These are phyloP conservation scores for Branchellion lobata DNA, from an alignment of 2,888 invertebrate genomes.

Conservation along the genomic window DNA sequence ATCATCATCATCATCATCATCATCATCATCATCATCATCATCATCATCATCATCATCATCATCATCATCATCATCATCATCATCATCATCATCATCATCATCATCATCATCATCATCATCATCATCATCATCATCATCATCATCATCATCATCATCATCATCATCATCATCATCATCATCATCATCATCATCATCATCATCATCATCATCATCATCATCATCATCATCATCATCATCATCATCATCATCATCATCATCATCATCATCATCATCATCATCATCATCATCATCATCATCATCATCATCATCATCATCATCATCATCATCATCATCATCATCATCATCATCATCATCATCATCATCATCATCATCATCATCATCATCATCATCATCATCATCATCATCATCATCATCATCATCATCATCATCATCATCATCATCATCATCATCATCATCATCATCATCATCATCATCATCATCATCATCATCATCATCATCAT, in stretches of 20 bases:
- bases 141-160: too few species aligned
- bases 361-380: constrained; percentile 2
- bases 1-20: too few species aligned
- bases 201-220: too few species aligned
- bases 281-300: constrained; percentile 25
- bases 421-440: constrained; percentile 2
- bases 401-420: constrained; percentile 25
- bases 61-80: too few species aligned
- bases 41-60: too few species aligned
- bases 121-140: too few species aligned
- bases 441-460: constrained; percentile 28
- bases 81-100: too few species aligned
- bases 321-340: constrained; percentile 28
- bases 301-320: constrained; percentile 2
- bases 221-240: too few species aligned
- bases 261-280: constrained; percentile 28
- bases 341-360: constrained; percentile 25
- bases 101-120: too few species aligned
- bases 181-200: too few species aligned
- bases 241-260: constrained; percentile 2
- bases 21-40: too few species aligned
- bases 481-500: constrained; percentile 2
- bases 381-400: constrained; percentile 28
- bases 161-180: too few species aligned
- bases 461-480: constrained; percentile 25